Evolutionary conservation across 2,797 vertebrate species (phyloP).

Genomic region (Antennarius maculatus): DNA sequence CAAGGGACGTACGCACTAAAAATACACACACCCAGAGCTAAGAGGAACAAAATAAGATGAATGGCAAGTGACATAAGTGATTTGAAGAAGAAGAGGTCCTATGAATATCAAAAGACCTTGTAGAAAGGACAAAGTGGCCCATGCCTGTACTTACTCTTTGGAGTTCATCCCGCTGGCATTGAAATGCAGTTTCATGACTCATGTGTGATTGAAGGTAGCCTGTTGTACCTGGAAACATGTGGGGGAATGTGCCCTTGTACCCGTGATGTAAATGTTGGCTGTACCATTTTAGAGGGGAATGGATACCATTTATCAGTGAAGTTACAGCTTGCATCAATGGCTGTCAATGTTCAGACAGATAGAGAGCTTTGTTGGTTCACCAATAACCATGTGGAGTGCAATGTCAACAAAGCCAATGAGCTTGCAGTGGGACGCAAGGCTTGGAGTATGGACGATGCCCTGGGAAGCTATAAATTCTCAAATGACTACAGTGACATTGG

Average conservation of each 20-base stretch:
- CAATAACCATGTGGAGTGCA: too few relatives aligned
- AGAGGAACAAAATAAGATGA: conserved; percentile 50
- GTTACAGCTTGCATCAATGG: too few relatives aligned
- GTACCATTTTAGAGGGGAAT: conserved; percentile 21
- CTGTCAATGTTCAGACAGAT: neutral
- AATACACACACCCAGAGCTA: conserved; percentile 12
- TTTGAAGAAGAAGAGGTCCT: conserved; percentile 29
- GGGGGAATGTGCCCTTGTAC: neutral
- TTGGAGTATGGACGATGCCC: too few relatives aligned
- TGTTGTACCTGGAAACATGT: neutral
- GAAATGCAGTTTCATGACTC: conserved; percentile 6
- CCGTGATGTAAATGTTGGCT: conserved; percentile 32
- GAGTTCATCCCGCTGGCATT: conserved; percentile 13
- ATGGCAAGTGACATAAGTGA: conserved; percentile 58
- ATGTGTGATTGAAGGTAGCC: conserved; percentile 21
- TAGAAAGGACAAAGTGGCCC: conserved; percentile 45
- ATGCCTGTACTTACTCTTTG: neutral
- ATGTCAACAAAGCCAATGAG: too few relatives aligned
- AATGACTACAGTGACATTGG: neutral
- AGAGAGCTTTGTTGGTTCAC: too few relatives aligned
- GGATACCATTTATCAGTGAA: conserved; percentile 23
- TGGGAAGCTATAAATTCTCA: too few relatives aligned
- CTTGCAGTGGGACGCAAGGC: too few relatives aligned
- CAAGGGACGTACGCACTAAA: conserved; percentile 24
- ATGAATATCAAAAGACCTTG: conserved; percentile 54